phyloP scores from a whole-genome alignment of 2,888 invertebrate species.

The Trichacis sp. region DNA sequence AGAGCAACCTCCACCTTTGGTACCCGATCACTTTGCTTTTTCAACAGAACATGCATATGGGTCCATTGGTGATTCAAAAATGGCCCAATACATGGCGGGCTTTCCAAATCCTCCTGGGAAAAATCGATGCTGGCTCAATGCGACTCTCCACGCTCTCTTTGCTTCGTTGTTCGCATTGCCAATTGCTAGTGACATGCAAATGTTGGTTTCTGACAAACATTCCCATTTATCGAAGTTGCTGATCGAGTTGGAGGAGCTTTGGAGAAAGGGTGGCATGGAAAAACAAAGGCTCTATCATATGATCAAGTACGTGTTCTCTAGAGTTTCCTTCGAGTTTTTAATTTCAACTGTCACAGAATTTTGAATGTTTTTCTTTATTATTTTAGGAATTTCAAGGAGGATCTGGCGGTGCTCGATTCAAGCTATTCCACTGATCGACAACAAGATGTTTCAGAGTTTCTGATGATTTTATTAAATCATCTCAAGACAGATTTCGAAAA shows the following conservation, averaged over 20 bases:
- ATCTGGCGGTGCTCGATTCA: constrained; percentile 51
- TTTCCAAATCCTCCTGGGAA: constrained; percentile 62
- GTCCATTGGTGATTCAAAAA: constrained; percentile 35
- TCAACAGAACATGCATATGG: constrained; percentile 39
- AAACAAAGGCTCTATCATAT: constrained; percentile 47
- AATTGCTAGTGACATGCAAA: constrained; percentile 46
- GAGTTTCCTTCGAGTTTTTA: too few relatives aligned
- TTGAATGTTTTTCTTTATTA: constrained; percentile 12
- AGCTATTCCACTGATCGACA: constrained; percentile 58
- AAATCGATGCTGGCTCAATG: constrained; percentile 62
- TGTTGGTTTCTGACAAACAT: constrained; percentile 35
- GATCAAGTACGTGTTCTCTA: constrained; percentile 53
- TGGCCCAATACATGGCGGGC: constrained; percentile 53
- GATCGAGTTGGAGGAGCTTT: constrained; percentile 48
- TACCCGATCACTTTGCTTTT: constrained; percentile 33
- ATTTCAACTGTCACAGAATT: too few relatives aligned
- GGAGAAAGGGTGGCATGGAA: constrained; percentile 49
- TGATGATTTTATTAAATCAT: constrained; percentile 58
- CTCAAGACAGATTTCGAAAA: constrained; percentile 55
- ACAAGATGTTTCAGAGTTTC: constrained; percentile 62
- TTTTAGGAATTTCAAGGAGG: constrained; percentile 53
- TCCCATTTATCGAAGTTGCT: constrained; percentile 50
- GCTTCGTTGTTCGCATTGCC: constrained; percentile 52
- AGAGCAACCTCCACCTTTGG: constrained; percentile 6
- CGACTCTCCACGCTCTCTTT: constrained; percentile 58